A percentile compares a stretch with the other conserved stretches of the same genome.
Evolutionary conservation across 2,888 invertebrate genomes (phyloP).

Genomic region (Caenorhabditis sp.): DNA sequence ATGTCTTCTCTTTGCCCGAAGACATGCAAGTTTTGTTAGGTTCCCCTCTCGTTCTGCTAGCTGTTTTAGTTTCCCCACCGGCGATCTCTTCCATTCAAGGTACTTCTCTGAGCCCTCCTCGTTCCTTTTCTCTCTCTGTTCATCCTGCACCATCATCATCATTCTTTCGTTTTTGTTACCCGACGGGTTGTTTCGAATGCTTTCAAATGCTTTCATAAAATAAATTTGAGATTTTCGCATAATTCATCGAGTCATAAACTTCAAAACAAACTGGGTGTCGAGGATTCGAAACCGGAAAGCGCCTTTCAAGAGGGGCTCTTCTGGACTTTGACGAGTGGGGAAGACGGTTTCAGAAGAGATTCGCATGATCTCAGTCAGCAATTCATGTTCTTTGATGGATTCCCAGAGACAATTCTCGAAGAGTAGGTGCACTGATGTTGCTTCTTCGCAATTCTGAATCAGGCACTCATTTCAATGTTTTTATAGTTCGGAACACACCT

Average conservation of each 20-base stretch:
- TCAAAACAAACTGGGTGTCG: slow-evolving; percentile 31
- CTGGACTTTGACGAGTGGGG: slow-evolving; percentile 24
- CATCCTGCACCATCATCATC: slow-evolving; percentile 7
- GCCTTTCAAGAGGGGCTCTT: slow-evolving; percentile 26
- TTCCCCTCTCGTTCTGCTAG: background rate
- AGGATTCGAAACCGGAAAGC: slow-evolving; percentile 30
- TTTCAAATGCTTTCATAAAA: slow-evolving; percentile 32
- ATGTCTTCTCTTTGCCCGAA: slow-evolving; percentile 81
- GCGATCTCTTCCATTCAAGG: slow-evolving; percentile 59
- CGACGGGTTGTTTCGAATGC: slow-evolving; percentile 47
- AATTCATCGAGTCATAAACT: slow-evolving; percentile 16
- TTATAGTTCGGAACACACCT: slow-evolving; percentile 5
- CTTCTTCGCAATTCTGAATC: slow-evolving; percentile 18
- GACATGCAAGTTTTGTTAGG: slow-evolving; percentile 81
- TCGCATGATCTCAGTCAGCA: slow-evolving; percentile 19
- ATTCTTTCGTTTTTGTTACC: slow-evolving; percentile 9
- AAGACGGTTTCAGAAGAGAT: slow-evolving; percentile 20
- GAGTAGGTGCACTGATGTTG: slow-evolving; percentile 16
- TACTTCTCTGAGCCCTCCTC: slow-evolving; percentile 21
- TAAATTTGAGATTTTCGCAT: background rate
- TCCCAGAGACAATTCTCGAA: slow-evolving; percentile 43
- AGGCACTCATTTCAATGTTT: too few relatives aligned
- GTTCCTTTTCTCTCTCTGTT: slow-evolving; percentile 7
- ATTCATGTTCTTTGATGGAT: slow-evolving; percentile 16
- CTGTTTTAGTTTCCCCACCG: slow-evolving; percentile 21